Evolutionary conservation across 2,113 vertebrate genomes (phyloP), one percentile per base, ranked within the genome.

Genomic region (Plotosus lineatus): DNA sequence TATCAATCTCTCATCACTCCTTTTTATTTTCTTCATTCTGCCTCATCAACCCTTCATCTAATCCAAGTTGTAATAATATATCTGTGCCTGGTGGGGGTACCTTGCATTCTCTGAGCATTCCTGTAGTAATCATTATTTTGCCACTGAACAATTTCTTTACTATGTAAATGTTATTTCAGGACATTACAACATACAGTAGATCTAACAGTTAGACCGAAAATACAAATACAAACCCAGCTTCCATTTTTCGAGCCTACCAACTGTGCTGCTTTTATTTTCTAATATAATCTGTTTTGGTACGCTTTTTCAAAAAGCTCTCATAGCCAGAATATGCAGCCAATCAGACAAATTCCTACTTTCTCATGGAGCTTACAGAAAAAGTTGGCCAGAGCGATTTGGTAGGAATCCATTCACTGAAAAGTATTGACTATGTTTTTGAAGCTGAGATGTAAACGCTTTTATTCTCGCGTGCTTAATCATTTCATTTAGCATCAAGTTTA

Each of bases 291-390:
- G n/a, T 66, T 40, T 33, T 44, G 42, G 50, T 58, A 71, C 42
- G 63, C 61, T 40, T 42, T 53, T 68, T 8, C 31, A 78, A n/a
- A 78, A 53, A 78, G 61, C 63, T 42, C 33, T 68, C 51, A 36
- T 74, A 31, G 26, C 66, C 53, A 60, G 66, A 58, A 38, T 71
- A 44, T 78, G 36, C 50, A 48, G 40, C 19, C 33, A 46, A 42
- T 72, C 53, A 36, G 55, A 26, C 46, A 63, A 63, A 44, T 50
- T 56, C 42, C 17, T 36, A 11, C 19, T 69, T 71, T 74, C 63
- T 61, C 55, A 73, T n/a, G 19, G 42, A 33, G 53, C 38, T 73
- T 60, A 61, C 69, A 80, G 33, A 61, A 63, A 71, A 36, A 58
- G 46, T 58, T 79, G 50, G 51, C 66, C 33, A 46, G n/a, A n/a